Evolutionary conservation across 2,888 invertebrate genomes (phyloP).

Genomic region (Palloptera scutellata): DNA sequence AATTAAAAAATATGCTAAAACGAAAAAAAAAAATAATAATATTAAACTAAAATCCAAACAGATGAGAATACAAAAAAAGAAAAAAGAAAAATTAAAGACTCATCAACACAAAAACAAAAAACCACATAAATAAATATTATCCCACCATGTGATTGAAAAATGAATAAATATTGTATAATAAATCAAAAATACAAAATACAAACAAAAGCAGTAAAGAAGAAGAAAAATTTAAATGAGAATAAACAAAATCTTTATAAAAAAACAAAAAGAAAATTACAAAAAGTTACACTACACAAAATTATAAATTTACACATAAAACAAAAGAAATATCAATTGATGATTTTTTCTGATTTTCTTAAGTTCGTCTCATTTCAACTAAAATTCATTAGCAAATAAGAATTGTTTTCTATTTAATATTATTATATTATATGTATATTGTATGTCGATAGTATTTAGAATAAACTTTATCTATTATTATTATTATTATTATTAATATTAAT

Average conservation of each 20-base stretch:
- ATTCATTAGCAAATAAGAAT: too few species aligned
- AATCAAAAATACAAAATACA: constrained; percentile 5
- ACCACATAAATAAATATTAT: constrained; percentile 55
- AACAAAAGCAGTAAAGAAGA: background rate
- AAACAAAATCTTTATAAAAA: background rate
- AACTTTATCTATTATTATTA: too few species aligned
- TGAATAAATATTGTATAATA: constrained; percentile 12
- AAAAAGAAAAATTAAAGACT: constrained; percentile 15
- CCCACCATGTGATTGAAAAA: constrained; percentile 56
- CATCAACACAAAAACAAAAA: constrained; percentile 41
- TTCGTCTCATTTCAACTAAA: too few species aligned
- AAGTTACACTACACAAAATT: background rate
- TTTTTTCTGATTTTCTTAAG: too few species aligned
- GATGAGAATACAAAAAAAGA: background rate
- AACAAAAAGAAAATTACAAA: background rate
- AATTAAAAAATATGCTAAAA: constrained; percentile 9
- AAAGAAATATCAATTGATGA: too few species aligned
- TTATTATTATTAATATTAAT: too few species aligned
- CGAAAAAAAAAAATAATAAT: constrained; percentile 15
- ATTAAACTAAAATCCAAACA: constrained; percentile 1
- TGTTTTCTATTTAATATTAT: too few species aligned
- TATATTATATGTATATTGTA: too few species aligned
- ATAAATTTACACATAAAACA: too few species aligned
- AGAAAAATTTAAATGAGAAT: background rate
- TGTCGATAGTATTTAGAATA: too few species aligned